phyloP scores from a whole-genome alignment of 1,140 invertebrate genomes.

The Aplysia californica region DNA sequence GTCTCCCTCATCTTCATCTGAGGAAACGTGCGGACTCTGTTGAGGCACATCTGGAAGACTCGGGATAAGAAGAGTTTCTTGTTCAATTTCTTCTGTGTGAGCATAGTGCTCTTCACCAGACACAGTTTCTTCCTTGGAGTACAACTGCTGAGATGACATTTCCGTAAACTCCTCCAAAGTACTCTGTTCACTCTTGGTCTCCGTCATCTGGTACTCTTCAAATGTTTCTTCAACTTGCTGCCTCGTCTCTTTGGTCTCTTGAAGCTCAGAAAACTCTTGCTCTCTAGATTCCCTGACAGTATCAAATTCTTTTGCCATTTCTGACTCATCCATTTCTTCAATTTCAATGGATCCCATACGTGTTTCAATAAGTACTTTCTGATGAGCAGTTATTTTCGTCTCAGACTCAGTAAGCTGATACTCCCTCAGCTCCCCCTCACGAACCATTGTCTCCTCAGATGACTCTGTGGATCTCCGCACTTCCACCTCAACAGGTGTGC shows the following conservation, averaged over 20 bases:
- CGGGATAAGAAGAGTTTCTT: background rate
- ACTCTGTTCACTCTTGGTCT: background rate
- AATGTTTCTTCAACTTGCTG: background rate
- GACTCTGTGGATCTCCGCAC: slow-evolving; percentile 53
- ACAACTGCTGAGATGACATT: background rate
- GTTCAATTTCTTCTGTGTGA: no score
- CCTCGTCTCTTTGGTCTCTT: background rate
- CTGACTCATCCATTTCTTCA: slow-evolving; percentile 29
- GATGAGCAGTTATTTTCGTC: slow-evolving; percentile 52
- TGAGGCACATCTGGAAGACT: slow-evolving; percentile 20
- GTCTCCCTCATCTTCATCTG: slow-evolving; percentile 1
- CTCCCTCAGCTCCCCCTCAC: slow-evolving; percentile 20
- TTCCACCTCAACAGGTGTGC: slow-evolving; percentile 64
- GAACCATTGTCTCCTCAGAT: slow-evolving; percentile 31
- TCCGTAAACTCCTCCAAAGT: background rate
- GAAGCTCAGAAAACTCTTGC: slow-evolving; percentile 11
- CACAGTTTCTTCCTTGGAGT: background rate
- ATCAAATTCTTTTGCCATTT: slow-evolving; percentile 27
- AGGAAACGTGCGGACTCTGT: slow-evolving; percentile 19
- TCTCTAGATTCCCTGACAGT: slow-evolving; percentile 2
- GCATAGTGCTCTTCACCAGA: background rate
- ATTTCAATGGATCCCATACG: slow-evolving; percentile 44
- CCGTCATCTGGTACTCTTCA: background rate
- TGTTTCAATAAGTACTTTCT: slow-evolving; percentile 37
- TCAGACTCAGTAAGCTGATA: slow-evolving; percentile 24